Base-by-base conservation (phyloP, 2,888 invertebrate species). In the Ennomos fuscantarius region DNA sequence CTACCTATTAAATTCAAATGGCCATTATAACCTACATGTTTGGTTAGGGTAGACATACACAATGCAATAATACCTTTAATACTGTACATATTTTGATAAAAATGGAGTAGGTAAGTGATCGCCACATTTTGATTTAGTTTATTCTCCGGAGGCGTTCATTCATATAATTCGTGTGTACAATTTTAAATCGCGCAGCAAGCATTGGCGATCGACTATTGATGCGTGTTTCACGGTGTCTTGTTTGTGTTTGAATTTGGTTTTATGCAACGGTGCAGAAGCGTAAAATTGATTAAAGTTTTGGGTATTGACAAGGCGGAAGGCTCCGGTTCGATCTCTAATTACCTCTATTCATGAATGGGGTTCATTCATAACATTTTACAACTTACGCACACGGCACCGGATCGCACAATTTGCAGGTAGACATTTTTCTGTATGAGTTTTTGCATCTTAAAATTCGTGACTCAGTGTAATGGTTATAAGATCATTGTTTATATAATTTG, bases 71-170 rank as follows among this genome's bases (percentile, higher is more conserved):
- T 74, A 72, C 53, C 41, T 24, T 24, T 24, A 24, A 24, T 24
- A 24, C 24, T 69, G 66, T 74, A 64, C 60, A 70, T 80, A 82
- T 84, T 86, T 81, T 74, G 69, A 73, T 71, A 81, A 81, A 85
- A 83, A n/a, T n/a, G n/a, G n/a, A n/a, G 80, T 71, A 78, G 79
- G 71, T 75, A 72, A 69, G 69, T 60, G 72, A 76, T 78, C 69
- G 72, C 70, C 69, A 70, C 66, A 69, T 70, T 72, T 66, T 65
- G 65, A 69, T 65, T 62, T 36, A 62, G 55, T 44, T 59, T 74
- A 87, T 91, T 90, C 84, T 87, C 79, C 69, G 61, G 83, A 89
- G 89, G 90, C 84, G 90, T 89, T 86, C 87, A 79, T 76, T 85
- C 86, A 78, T 76, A 74, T 76, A 76, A 82, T 84, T 81, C 81